Conservation (phyloP, 1,140 invertebrate species). For the Phenacoccus solenopsis region DNA sequence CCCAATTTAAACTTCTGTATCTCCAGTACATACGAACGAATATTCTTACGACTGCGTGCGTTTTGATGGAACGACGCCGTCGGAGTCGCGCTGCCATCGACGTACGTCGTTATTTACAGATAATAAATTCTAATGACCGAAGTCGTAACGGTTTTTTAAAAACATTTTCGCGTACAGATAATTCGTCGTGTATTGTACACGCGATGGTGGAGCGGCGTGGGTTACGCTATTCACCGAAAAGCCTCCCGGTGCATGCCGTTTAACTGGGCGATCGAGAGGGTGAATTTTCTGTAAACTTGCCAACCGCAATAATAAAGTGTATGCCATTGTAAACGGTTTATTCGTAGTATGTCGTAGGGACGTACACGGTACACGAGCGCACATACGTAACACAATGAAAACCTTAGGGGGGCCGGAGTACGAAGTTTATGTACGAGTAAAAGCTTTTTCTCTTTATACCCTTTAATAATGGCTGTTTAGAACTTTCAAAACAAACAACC, state of each 20-base stretch:
- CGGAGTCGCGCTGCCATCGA: too few relatives aligned
- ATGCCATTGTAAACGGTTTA: neutral
- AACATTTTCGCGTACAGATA: neutral
- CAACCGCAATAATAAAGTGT: neutral
- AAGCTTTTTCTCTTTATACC: neutral
- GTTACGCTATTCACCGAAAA: neutral
- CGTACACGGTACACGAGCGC: too few relatives aligned
- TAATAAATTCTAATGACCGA: neutral
- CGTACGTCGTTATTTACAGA: neutral
- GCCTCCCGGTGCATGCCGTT: neutral
- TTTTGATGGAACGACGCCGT: too few relatives aligned
- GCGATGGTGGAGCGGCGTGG: neutral
- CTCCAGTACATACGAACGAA: too few relatives aligned
- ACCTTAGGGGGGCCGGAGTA: neutral
- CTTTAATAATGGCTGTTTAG: constrained; percentile 2
- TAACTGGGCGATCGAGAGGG: neutral
- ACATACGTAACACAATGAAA: too few relatives aligned
- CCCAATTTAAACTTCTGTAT: too few relatives aligned
- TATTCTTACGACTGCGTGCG: too few relatives aligned
- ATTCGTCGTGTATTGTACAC: too few relatives aligned
- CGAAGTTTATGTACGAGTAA: neutral
- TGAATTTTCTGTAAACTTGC: constrained; percentile 2
- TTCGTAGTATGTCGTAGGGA: neutral
- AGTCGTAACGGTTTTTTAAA: neutral
- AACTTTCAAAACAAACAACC: neutral